Percentiles rank a stretch among this genome's conserved stretches.
phyloP scores from a whole-genome alignment of 2,888 invertebrate genomes.

The Lydus trimaculatus region DNA sequence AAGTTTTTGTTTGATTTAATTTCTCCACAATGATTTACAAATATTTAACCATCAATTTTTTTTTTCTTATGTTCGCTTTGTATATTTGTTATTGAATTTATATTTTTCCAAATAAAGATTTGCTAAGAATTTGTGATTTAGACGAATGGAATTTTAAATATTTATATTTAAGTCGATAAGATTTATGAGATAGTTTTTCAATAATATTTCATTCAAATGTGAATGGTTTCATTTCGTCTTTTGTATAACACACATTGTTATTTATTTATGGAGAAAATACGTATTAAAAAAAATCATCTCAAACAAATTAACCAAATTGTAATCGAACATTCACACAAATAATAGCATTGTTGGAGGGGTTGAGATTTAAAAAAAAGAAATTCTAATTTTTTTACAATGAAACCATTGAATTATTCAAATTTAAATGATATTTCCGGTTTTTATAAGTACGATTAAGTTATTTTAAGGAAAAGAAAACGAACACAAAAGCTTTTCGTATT shows the following conservation, averaged over 20 bases:
- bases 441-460: constrained; percentile 13
- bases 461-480: constrained; percentile 17
- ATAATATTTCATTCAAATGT: constrained; percentile 21
- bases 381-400: constrained; percentile 11
- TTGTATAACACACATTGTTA: neutral
- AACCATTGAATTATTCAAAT: constrained; percentile 30
- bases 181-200: constrained; percentile 27
- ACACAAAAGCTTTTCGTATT: constrained; percentile 31
- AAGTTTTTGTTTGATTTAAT: constrained; percentile 1
- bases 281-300: neutral
- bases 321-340: neutral
- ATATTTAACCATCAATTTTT: neutral
- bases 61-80: neutral
- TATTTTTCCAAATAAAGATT: neutral
- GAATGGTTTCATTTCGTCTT: constrained; percentile 15
- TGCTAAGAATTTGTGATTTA: constrained; percentile 1
- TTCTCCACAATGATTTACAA: constrained; percentile 8
- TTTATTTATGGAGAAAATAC: neutral
- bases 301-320: constrained; percentile 5
- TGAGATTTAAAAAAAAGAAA: neutral
- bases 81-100: neutral
- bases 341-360: neutral
- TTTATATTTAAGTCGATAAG: constrained; percentile 8
- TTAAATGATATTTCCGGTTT: constrained; percentile 31
- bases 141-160: neutral